Conservation (phyloP, 2,888 invertebrate genomes). For the Steromphala cineraria region DNA sequence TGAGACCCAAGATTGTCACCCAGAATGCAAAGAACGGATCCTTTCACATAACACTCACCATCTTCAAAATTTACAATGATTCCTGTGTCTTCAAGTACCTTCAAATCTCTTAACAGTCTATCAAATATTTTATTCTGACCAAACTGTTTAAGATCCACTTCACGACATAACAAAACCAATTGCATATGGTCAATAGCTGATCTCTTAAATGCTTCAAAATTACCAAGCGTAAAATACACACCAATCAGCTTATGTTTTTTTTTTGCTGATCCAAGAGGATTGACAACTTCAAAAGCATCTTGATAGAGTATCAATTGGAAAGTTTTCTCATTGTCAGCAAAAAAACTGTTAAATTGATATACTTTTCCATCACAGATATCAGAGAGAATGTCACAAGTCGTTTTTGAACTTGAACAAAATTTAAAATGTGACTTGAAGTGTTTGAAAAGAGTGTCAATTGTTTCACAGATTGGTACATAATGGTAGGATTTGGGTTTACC, state of each 20-base stretch:
- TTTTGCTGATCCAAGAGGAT: constrained; percentile 39
- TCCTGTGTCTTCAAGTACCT: constrained; percentile 21
- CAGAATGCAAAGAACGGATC: constrained; percentile 14
- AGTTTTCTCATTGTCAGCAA: neutral
- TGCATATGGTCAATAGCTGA: constrained; percentile 37
- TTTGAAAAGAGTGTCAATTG: constrained; percentile 7
- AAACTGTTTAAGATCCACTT: constrained; percentile 30
- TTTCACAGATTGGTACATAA: constrained; percentile 28
- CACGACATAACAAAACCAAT: constrained; percentile 32
- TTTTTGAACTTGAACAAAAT: neutral
- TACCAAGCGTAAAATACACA: constrained; percentile 34
- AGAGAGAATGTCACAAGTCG: neutral
- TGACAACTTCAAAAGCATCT: constrained; percentile 41
- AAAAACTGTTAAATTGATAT: too few relatives aligned
- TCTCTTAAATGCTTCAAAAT: constrained; percentile 21
- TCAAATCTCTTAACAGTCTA: constrained; percentile 22
- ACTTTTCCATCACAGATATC: too few relatives aligned
- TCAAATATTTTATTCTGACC: neutral
- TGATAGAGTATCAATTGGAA: constrained; percentile 32
- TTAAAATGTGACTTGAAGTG: neutral
- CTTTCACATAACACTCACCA: constrained; percentile 2
- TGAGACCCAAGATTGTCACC: constrained; percentile 33
- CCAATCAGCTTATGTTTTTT: constrained; percentile 37
- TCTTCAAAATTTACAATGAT: neutral
- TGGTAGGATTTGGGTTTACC: constrained; percentile 13